Conservation (phyloP, 2,888 invertebrate genomes). For the Polyommatus iphigenia region DNA sequence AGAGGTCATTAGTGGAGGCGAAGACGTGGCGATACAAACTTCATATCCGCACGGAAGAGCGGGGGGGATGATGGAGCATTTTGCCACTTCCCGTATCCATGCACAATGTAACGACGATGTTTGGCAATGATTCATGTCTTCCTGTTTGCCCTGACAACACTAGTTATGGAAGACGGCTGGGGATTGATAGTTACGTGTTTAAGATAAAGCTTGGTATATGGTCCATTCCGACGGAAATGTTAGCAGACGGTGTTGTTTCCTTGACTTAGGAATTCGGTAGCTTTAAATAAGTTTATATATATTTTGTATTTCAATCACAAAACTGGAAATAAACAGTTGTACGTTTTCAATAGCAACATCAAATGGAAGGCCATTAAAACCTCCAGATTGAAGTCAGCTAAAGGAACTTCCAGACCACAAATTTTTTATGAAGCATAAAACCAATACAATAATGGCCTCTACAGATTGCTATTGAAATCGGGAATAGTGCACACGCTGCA, state of each 20-base stretch:
- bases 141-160: conserved; percentile 44
- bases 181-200: conserved; percentile 41
- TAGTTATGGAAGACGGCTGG: conserved; percentile 39
- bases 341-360: background rate
- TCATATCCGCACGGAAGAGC: conserved; percentile 49
- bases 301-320: too few relatives aligned
- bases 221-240: background rate
- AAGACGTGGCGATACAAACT: conserved; percentile 46
- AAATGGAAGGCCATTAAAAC: background rate
- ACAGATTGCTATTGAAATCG: conserved; percentile 34
- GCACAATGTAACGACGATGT: conserved; percentile 44
- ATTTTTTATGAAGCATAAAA: conserved; percentile 24
- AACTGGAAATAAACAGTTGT: background rate
- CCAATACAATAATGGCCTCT: conserved; percentile 30
- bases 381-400: conserved; percentile 6
- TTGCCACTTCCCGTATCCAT: conserved; percentile 46
- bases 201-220: conserved; percentile 16
- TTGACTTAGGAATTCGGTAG: background rate
- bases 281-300: background rate
- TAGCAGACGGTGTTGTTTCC: background rate
- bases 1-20: conserved; percentile 41
- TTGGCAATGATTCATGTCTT: conserved; percentile 49
- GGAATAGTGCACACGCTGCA: conserved; percentile 34
- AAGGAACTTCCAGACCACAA: conserved; percentile 17
- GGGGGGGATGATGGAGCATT: conserved; percentile 49